A percentile compares a stretch with the other conserved stretches of the same genome.
Conservation (phyloP, 35 echinoderm and acorn worm species). For the Antedon bifida region DNA sequence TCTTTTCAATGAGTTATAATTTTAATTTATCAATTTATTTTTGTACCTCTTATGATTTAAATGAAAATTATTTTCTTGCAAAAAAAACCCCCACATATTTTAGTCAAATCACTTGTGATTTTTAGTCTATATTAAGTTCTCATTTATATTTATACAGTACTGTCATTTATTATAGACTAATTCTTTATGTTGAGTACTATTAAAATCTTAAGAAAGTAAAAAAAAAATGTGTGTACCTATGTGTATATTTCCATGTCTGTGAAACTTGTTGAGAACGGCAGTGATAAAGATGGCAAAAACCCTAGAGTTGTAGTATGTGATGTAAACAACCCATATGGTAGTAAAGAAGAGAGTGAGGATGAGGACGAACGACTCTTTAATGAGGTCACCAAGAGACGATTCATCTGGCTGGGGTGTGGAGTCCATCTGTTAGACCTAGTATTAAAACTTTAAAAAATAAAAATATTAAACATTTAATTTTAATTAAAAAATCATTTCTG, state of each 20-base stretch:
- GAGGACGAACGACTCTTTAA: not conserved
- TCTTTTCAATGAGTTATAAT: no score
- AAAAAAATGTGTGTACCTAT: constrained; percentile 28
- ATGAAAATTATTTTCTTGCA: no score
- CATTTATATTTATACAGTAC: no score
- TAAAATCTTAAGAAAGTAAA: not conserved
- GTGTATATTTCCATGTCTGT: constrained; percentile 47
- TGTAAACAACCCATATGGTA: constrained; percentile 57
- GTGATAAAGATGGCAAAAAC: constrained; percentile 53
- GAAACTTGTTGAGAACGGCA: constrained; percentile 61
- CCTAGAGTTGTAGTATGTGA: constrained; percentile 79
- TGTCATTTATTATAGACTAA: not conserved
- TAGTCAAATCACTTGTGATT: no score
- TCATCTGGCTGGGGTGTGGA: not conserved
- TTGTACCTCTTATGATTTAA: no score
- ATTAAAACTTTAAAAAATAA: no score
- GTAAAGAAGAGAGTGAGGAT: not conserved
- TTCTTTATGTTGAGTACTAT: not conserved
- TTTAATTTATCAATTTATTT: no score
- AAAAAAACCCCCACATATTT: no score
- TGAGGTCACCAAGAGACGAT: not conserved
- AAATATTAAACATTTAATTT: no score
- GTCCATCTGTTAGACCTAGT: no score
- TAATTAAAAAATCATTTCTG: no score
- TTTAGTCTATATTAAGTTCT: no score